Percentiles rank a stretch among this genome's conserved stretches.
Evolutionary conservation across 2,113 vertebrate genomes (phyloP).

Genomic region (Holacanthus passer): DNA sequence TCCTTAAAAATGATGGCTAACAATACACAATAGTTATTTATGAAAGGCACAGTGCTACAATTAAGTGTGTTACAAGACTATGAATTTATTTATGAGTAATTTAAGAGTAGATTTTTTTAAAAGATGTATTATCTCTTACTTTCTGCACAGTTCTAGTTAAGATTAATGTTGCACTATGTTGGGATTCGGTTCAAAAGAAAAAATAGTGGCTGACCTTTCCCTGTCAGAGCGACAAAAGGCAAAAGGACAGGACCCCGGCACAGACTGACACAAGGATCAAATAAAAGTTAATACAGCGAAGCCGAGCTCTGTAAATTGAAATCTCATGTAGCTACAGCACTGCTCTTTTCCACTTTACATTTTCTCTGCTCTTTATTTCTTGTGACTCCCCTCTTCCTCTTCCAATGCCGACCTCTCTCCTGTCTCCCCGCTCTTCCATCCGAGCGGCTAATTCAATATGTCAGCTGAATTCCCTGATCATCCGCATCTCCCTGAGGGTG

Average conservation of each 20-base stretch:
- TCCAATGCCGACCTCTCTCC: constrained; percentile 1
- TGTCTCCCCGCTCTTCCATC: constrained; percentile 27
- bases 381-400: not conserved
- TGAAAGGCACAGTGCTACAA: no score
- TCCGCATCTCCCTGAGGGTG: constrained; percentile 48
- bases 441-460: constrained; percentile 60
- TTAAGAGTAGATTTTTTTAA: not conserved
- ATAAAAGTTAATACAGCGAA: constrained; percentile 13
- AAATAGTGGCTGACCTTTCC: not conserved
- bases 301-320: constrained; percentile 37
- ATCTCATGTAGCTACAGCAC: constrained; percentile 29
- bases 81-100: not conserved
- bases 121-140: no score
- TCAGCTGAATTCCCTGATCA: constrained; percentile 62
- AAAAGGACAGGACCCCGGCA: not conserved
- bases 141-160: not conserved
- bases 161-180: no score
- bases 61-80: no score
- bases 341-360: constrained; percentile 2
- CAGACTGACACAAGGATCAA: not conserved
- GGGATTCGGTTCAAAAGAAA: not conserved
- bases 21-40: not conserved
- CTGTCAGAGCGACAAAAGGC: not conserved
- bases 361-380: constrained; percentile 22
- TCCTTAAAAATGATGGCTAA: not conserved